phyloP scores from a whole-genome alignment of 1,140 invertebrate genomes.

The Platyscapa corneri region DNA sequence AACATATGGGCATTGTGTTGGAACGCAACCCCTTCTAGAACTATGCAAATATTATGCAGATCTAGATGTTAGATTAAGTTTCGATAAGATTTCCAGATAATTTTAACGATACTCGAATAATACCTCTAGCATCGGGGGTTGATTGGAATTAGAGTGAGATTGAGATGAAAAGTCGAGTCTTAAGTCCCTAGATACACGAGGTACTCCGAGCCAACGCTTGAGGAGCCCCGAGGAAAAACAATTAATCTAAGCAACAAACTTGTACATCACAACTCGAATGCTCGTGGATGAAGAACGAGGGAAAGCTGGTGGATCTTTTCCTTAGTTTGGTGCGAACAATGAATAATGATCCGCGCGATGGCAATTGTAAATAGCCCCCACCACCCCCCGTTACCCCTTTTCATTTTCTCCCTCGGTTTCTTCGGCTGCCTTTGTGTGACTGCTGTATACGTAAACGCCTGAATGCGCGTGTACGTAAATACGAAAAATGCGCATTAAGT shows the following conservation, averaged over 20 bases:
- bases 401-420: not conserved
- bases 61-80: not conserved
- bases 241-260: no score
- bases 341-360: not conserved
- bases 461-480: not conserved
- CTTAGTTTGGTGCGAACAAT: slow-evolving; percentile 53
- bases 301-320: slow-evolving; percentile 59
- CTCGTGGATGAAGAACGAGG: slow-evolving; percentile 63
- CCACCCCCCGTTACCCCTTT: not conserved
- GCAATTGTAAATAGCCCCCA: not conserved
- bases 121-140: not conserved
- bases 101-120: not conserved
- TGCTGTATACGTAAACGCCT: not conserved
- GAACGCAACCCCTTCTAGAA: not conserved
- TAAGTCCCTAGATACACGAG: no score
- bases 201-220: no score
- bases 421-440: no score
- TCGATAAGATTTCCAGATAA: not conserved
- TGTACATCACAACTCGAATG: slow-evolving; percentile 51
- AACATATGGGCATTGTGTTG: not conserved
- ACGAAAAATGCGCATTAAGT: not conserved
- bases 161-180: no score
- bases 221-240: not conserved
- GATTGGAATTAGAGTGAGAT: no score
- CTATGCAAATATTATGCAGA: not conserved